Percentiles rank a stretch among this genome's conserved stretches.
Conservation (phyloP, 2,797 vertebrate species). For the Ispidina lecontei region DNA sequence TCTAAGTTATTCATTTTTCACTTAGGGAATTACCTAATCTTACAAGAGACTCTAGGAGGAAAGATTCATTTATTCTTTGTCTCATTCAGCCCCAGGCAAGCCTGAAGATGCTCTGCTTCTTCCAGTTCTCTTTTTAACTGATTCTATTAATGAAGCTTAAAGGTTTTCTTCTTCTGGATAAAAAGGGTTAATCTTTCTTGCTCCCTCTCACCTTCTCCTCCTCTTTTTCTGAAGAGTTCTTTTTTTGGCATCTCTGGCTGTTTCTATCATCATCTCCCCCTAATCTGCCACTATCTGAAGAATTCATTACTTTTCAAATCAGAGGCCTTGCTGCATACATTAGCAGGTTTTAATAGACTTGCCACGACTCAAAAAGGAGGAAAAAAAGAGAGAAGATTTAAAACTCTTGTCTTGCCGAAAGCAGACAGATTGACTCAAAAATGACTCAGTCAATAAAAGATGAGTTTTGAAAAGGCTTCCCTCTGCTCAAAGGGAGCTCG, state of each 20-base stretch:
- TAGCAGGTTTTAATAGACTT: constrained; percentile 78
- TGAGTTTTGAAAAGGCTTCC: constrained; percentile 76
- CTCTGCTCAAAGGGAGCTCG: constrained; percentile 65
- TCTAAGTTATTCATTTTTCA: constrained; percentile 47
- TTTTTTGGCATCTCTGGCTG: constrained; percentile 21
- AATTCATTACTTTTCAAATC: constrained; percentile 72
- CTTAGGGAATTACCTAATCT: constrained; percentile 63
- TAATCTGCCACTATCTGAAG: constrained; percentile 71
- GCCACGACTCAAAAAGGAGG: constrained; percentile 62
- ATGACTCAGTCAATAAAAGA: constrained; percentile 82
- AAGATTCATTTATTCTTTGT: constrained; percentile 62
- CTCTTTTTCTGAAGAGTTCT: constrained; percentile 48
- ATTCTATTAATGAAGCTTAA: constrained; percentile 19
- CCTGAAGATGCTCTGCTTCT: constrained; percentile 36
- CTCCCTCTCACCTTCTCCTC: constrained; percentile 21
- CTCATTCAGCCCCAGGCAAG: constrained; percentile 52
- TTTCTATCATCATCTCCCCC: constrained; percentile 35
- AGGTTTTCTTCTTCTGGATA: background rate
- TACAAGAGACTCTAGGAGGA: constrained; percentile 40
- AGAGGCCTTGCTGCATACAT: constrained; percentile 59
- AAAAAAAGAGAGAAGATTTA: constrained; percentile 73
- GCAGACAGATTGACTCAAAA: constrained; percentile 80
- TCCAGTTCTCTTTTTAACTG: background rate
- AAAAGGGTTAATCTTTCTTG: constrained; percentile 35
- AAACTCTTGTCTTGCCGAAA: constrained; percentile 79